Evolutionary conservation across 1,140 invertebrate genomes (phyloP), one percentile per base, ranked within the genome.

Genomic region (Bursaphelenchus mucronatus): DNA sequence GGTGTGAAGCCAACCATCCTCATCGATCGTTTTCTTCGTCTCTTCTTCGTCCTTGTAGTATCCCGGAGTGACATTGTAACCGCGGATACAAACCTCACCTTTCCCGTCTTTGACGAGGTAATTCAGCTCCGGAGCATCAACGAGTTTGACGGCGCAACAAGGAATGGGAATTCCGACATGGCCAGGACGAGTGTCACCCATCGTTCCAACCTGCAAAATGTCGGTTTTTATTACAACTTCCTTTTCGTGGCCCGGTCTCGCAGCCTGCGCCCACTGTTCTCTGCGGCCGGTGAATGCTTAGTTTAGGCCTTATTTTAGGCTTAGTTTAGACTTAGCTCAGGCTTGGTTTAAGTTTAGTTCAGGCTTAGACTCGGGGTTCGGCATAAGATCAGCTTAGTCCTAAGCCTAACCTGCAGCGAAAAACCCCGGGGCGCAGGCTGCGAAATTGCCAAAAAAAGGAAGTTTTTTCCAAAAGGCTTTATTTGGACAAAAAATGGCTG

Each of bases 1-100:
- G 9, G 80, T 82, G 66, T 82, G 82, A 39, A 82, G 66, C 80
- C 82, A 82, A 41, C 82, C 85, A 61, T 86, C 84, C 3, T 69
- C 65, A 64, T 86, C 84, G 7, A 85, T 40, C 7, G 76, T 72
- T 65, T 85, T 82, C 11, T 70, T 70, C 6, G 84, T 85, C 58
- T 82, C 82, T 52, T 83, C 83, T 19, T 77, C 78, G 45, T 83
- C 77, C 56, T 82, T 81, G 66, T 82, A 83, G 62, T 82, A 82
- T 17, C 80, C 80, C 61, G 74, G 74, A 67, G 82, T 80, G 51
- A 79, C 68, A 21, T 78, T 80, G 30, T 77, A 59, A 8, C 81
- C 81, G 43, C 68, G 65, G 19, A 82, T 57, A 61, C 80, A 79
- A 11, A 78, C 76, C 63, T 78, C 76, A 30, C 79, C 79, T 19